These are phyloP conservation scores for Drosophila novamexicana DNA, from an alignment of 1,140 invertebrate genomes.

Conservation along the genomic window DNA sequence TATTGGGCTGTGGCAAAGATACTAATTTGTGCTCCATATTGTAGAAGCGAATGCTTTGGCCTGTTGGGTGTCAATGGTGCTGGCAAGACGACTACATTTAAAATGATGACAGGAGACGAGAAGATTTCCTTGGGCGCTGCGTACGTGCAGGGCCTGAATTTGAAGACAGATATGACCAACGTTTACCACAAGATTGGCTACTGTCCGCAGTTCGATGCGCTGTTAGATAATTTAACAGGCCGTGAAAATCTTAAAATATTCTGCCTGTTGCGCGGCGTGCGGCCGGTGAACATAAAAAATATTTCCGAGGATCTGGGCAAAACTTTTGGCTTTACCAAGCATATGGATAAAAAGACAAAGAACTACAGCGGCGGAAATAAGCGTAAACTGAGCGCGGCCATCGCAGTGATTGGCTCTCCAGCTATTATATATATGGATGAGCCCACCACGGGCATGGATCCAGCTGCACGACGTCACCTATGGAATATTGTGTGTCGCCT, in stretches of 20 bases:
- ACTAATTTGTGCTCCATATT: slow-evolving; percentile 5
- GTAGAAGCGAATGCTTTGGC: slow-evolving; percentile 93
- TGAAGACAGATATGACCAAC: slow-evolving; percentile 85
- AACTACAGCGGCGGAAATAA: slow-evolving; percentile 97
- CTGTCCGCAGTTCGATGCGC: slow-evolving; percentile 93
- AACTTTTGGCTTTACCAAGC: slow-evolving; percentile 84
- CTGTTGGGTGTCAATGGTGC: slow-evolving; percentile 95
- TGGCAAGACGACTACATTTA: slow-evolving; percentile 94
- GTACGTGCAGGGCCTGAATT: slow-evolving; percentile 85
- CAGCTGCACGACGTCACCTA: slow-evolving; percentile 91
- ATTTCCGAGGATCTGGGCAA: slow-evolving; percentile 82
- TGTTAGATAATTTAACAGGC: slow-evolving; percentile 92
- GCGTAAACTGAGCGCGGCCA: slow-evolving; percentile 96
- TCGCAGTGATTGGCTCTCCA: slow-evolving; percentile 96
- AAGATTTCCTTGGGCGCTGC: slow-evolving; percentile 85
- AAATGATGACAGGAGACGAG: slow-evolving; percentile 95
- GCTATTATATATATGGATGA: slow-evolving; percentile 95
- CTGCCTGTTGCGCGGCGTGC: slow-evolving; percentile 90
- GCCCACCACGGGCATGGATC: slow-evolving; percentile 93
- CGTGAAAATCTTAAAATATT: slow-evolving; percentile 91
- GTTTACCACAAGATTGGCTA: slow-evolving; percentile 89
- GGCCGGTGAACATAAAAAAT: slow-evolving; percentile 84
- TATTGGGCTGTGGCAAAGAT: neutral
- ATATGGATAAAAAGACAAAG: slow-evolving; percentile 85
- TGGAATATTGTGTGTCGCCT: slow-evolving; percentile 90